A percentile compares a stretch with the other conserved stretches of the same genome.
Evolutionary conservation across 2,888 invertebrate species (phyloP).

Genomic region (Drosophila kanekoi): DNA sequence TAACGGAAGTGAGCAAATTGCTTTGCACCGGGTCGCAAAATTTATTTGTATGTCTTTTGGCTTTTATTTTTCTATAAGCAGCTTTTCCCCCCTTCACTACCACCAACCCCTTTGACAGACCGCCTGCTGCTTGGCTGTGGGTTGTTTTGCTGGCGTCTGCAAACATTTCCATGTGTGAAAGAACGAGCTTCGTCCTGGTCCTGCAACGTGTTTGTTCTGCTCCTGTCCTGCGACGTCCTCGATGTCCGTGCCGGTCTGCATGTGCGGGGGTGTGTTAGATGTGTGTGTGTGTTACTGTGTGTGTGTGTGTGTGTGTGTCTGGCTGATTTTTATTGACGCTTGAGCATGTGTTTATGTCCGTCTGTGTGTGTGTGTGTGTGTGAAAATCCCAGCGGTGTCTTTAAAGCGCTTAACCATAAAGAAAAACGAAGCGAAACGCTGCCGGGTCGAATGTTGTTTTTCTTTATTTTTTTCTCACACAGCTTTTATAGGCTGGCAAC

Average conservation of each 20-base stretch:
- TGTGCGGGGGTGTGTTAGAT: conserved; percentile 16
- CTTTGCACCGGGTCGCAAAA: conserved; percentile 79
- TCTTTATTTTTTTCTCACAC: conserved; percentile 23
- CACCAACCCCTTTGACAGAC: background rate
- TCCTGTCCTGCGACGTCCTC: conserved; percentile 30
- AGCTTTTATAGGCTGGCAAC: conserved; percentile 58
- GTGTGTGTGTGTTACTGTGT: conserved; percentile 10
- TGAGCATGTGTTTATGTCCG: conserved; percentile 69
- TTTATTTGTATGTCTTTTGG: conserved; percentile 70
- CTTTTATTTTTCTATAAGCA: conserved; percentile 76
- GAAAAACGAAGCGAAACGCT: conserved; percentile 35
- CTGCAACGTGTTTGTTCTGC: conserved; percentile 44
- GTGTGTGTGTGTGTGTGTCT: conserved; percentile 48
- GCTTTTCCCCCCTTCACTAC: conserved; percentile 57
- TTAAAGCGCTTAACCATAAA: conserved; percentile 75
- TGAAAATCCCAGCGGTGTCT: conserved; percentile 71
- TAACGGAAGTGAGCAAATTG: conserved; percentile 78
- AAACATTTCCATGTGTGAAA: conserved; percentile 80
- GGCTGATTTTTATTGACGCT: conserved; percentile 72
- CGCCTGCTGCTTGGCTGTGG: conserved; percentile 31
- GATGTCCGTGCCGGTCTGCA: conserved; percentile 37
- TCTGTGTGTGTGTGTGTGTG: conserved; percentile 17
- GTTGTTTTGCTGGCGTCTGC: conserved; percentile 78
- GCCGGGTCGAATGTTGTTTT: conserved; percentile 26
- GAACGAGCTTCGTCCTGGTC: conserved; percentile 37